Conservation (phyloP, 2,797 vertebrate species). For the Crotalus adamanteus region DNA sequence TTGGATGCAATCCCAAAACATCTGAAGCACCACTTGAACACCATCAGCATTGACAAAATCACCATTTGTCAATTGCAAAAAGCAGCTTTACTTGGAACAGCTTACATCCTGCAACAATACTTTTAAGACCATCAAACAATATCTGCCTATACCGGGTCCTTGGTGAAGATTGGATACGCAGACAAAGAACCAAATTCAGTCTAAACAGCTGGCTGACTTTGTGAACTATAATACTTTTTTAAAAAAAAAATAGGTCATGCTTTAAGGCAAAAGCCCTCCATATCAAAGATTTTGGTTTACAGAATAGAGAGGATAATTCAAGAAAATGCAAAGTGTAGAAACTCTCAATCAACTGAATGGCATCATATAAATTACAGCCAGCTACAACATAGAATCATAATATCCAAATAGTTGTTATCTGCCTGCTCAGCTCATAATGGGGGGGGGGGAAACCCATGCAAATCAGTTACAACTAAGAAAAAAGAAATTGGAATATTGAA, state of each 20-base stretch:
- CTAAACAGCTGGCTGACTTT: background rate
- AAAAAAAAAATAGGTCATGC: background rate
- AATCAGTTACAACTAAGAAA: background rate
- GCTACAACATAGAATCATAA: background rate
- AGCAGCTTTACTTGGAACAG: background rate
- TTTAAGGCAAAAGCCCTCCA: background rate
- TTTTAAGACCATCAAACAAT: background rate
- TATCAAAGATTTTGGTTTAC: background rate
- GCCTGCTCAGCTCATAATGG: background rate
- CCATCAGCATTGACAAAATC: background rate
- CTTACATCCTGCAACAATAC: background rate
- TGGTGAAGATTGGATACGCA: background rate
- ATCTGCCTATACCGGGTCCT: background rate
- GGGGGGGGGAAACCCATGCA: background rate
- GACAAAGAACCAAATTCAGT: background rate
- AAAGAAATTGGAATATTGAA: background rate
- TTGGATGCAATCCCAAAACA: background rate
- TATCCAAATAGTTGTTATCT: background rate
- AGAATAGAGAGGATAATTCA: background rate
- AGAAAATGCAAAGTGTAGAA: background rate
- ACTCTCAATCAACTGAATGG: background rate
- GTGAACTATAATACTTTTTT: background rate
- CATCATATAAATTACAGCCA: background rate
- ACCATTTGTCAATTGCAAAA: background rate
- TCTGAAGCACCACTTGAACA: background rate